These are phyloP conservation scores for Microcaecilia unicolor DNA, from an alignment of 2,797 vertebrate genomes.

Conservation along the genomic window DNA sequence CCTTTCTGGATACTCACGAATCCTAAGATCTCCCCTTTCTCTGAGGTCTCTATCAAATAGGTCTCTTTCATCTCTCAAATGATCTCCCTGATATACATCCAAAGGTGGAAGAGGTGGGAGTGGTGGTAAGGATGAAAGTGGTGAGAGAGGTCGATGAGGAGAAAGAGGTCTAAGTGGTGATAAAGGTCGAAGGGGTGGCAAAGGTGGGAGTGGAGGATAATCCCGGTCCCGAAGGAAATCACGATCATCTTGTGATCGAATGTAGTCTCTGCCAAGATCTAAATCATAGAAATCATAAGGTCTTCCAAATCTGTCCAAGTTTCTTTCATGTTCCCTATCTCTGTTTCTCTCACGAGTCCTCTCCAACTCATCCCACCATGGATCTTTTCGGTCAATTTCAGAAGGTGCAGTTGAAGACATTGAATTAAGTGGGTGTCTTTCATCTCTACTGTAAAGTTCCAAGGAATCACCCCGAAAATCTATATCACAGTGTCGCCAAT, in stretches of 20 bases:
- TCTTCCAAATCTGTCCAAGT: constrained; percentile 60
- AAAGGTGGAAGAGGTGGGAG: constrained; percentile 62
- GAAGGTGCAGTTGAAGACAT: too few species aligned
- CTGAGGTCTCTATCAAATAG: constrained; percentile 66
- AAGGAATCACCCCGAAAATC: background rate
- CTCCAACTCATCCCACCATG: constrained; percentile 63
- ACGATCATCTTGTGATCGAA: constrained; percentile 64
- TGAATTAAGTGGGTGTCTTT: too few species aligned
- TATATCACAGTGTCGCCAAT: constrained; percentile 73
- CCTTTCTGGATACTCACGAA: constrained; percentile 74
- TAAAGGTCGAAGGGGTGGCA: constrained; percentile 6
- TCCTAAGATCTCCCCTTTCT: constrained; percentile 68
- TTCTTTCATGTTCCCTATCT: constrained; percentile 38
- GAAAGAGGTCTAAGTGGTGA: too few species aligned
- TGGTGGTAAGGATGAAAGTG: constrained; percentile 56
- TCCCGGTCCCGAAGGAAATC: constrained; percentile 61
- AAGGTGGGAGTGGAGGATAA: constrained; percentile 34
- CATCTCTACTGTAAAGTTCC: too few species aligned
- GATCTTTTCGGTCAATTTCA: constrained; percentile 50
- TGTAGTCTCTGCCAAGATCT: constrained; percentile 56
- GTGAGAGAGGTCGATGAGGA: too few species aligned
- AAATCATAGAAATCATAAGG: constrained; percentile 59
- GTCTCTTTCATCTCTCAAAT: constrained; percentile 74
- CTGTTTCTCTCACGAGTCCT: constrained; percentile 59
- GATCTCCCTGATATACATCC: constrained; percentile 72